Percentiles rank a stretch among this genome's conserved stretches.
phyloP scores from a whole-genome alignment of 2,888 invertebrate genomes.

The Tetrapedia diversipes region DNA sequence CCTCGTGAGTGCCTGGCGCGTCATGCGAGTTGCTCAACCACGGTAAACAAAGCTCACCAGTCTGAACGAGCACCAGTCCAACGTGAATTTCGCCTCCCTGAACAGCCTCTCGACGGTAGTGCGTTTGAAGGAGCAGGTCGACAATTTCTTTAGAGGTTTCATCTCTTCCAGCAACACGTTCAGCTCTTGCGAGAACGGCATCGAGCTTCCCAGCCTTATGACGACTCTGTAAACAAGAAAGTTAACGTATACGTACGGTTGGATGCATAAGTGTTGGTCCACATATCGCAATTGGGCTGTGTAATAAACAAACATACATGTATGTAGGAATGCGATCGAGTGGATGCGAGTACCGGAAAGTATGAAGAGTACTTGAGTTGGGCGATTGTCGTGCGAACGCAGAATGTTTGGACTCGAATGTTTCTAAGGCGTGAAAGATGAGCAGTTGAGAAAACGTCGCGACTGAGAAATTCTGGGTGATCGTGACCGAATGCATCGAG shows the following conservation, averaged over 20 bases:
- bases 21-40: not conserved
- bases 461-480: no score
- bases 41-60: slow-evolving; percentile 85
- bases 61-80: slow-evolving; percentile 96
- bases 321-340: no score
- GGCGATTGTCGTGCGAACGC: no score
- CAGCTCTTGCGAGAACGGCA: slow-evolving; percentile 89
- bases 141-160: slow-evolving; percentile 90
- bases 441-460: no score
- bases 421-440: no score
- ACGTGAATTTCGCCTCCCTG: slow-evolving; percentile 89
- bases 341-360: no score
- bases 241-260: slow-evolving; percentile 2
- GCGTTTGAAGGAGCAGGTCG: slow-evolving; percentile 92
- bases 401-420: no score
- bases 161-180: slow-evolving; percentile 91
- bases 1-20: not conserved
- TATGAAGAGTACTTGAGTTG: no score
- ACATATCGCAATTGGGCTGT: no score
- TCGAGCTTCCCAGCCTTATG: slow-evolving; percentile 90
- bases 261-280: no score
- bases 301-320: no score
- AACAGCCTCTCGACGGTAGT: slow-evolving; percentile 94
- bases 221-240: slow-evolving; percentile 86
- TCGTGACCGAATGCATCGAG: no score